Conservation (phyloP, 2,113 vertebrate genomes). For the Origma solitaria region DNA sequence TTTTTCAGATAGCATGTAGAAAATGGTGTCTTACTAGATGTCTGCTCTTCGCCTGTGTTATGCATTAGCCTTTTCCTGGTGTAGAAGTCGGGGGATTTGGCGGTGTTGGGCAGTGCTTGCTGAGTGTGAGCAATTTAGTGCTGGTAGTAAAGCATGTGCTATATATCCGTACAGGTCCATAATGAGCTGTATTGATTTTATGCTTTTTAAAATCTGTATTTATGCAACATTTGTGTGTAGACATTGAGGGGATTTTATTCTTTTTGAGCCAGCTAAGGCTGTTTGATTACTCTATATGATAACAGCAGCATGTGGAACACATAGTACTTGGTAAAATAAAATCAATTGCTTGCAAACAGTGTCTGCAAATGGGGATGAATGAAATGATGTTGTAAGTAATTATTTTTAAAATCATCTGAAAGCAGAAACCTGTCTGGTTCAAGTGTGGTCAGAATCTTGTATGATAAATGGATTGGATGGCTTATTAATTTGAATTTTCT, state of each 20-base stretch:
- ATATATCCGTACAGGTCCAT: neutral
- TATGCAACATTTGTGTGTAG: neutral
- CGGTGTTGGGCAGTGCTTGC: neutral
- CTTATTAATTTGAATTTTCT: neutral
- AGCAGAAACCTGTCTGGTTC: neutral
- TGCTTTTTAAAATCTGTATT: neutral
- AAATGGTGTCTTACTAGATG: conserved; percentile 26
- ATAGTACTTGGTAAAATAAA: neutral
- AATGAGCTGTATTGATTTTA: neutral
- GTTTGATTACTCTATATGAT: neutral
- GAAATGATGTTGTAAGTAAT: neutral
- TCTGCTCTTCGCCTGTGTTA: neutral
- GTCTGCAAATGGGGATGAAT: neutral
- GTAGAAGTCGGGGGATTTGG: neutral
- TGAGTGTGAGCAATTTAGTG: neutral
- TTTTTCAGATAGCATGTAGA: neutral
- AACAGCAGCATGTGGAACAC: neutral
- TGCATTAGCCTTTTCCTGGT: neutral
- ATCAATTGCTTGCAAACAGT: neutral
- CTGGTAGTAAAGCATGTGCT: neutral
- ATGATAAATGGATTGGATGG: neutral
- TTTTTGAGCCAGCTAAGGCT: neutral
- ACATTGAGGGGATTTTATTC: neutral
- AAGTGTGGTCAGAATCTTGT: neutral
- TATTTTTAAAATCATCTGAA: neutral